Evolutionary conservation across 2,113 vertebrate genomes (phyloP).

Genomic region (Oenanthe melanoleuca): DNA sequence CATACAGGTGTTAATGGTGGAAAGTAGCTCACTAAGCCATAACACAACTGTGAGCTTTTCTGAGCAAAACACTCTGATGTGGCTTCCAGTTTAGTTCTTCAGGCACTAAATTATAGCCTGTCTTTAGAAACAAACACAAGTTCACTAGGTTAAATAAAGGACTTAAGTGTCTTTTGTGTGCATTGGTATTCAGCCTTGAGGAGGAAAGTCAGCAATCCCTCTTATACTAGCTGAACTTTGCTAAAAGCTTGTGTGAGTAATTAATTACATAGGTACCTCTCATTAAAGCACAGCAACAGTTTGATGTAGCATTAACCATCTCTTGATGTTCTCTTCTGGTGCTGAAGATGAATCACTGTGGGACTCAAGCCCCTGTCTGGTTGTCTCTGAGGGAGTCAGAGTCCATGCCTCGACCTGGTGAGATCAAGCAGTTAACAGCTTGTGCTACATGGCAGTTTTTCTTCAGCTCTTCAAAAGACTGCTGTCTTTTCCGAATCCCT

Average conservation of each 20-base stretch:
- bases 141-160: neutral
- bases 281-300: neutral
- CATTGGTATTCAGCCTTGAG: neutral
- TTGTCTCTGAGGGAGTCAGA: conserved; percentile 83
- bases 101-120: neutral
- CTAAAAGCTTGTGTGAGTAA: neutral
- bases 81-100: neutral
- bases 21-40: neutral
- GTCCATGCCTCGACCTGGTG: conserved; percentile 79
- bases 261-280: neutral
- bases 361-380: conserved; percentile 91
- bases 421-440: conserved; percentile 83
- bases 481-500: conserved; percentile 90
- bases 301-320: neutral
- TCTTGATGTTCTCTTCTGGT: conserved; percentile 9
- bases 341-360: conserved; percentile 87
- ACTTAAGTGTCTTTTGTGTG: neutral
- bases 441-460: conserved; percentile 89
- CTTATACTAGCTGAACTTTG: neutral
- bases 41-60: neutral
- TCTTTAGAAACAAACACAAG: neutral
- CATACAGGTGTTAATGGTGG: neutral
- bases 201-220: neutral
- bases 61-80: neutral
- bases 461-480: conserved; percentile 80